Evolutionary conservation across 2,888 invertebrate genomes (phyloP).

Genomic region (Drosophila merina): DNA sequence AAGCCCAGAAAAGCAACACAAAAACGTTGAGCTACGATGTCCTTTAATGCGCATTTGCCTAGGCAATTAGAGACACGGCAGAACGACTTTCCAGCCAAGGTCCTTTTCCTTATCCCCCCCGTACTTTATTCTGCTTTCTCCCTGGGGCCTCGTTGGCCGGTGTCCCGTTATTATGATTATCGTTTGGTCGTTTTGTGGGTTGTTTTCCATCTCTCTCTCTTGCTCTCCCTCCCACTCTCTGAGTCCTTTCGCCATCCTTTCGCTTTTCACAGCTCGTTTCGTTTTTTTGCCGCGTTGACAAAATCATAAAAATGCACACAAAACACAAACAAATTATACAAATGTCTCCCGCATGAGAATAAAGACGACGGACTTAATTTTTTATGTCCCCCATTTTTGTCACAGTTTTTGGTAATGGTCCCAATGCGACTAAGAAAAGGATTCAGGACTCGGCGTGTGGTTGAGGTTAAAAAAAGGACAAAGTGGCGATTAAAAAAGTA

Average conservation of each 20-base stretch:
- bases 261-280: constrained; percentile 72
- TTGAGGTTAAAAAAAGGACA: background rate
- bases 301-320: constrained; percentile 75
- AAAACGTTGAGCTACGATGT: background rate
- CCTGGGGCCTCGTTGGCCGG: constrained; percentile 68
- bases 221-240: background rate
- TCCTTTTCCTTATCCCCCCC: constrained; percentile 9
- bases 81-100: constrained; percentile 26
- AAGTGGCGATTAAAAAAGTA: background rate
- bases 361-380: constrained; percentile 53
- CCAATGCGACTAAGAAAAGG: constrained; percentile 49
- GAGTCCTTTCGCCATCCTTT: constrained; percentile 57
- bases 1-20: background rate
- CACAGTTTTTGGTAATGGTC: constrained; percentile 67
- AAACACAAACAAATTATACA: constrained; percentile 75
- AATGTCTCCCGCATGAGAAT: constrained; percentile 63
- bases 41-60: constrained; percentile 28
- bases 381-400: constrained; percentile 37
- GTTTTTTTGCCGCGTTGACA: constrained; percentile 69
- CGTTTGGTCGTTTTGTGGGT: constrained; percentile 64
- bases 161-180: constrained; percentile 75
- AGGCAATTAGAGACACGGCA: constrained; percentile 66
- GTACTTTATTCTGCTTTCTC: constrained; percentile 36
- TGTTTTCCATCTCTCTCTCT: constrained; percentile 15
- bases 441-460: background rate